These are phyloP conservation scores for Pherbina coryleti DNA, from an alignment of 2,888 invertebrate species.

Conservation along the genomic window DNA sequence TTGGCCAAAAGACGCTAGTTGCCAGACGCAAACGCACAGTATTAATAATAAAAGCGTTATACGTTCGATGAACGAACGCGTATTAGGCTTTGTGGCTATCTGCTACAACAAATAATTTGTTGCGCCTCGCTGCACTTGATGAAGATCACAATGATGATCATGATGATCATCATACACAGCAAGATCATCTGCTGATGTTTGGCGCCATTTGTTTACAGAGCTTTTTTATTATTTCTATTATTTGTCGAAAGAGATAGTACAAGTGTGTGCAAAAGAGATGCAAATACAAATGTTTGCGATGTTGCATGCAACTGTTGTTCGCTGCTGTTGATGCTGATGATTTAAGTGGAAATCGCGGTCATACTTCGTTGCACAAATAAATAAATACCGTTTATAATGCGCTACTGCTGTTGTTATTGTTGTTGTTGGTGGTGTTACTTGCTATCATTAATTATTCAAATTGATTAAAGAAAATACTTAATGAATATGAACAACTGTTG, in stretches of 20 bases:
- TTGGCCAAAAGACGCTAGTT: neutral
- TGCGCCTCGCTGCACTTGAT: slow-evolving; percentile 18
- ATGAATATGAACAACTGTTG: neutral
- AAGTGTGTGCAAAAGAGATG: neutral
- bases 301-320: slow-evolving; percentile 16
- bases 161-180: neutral
- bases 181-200: slow-evolving; percentile 24
- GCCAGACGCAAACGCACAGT: neutral
- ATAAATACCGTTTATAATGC: slow-evolving; percentile 26
- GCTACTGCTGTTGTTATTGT: slow-evolving; percentile 6
- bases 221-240: neutral
- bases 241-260: neutral
- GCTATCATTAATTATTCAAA: slow-evolving; percentile 8
- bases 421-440: neutral
- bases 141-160: neutral
- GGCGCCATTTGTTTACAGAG: slow-evolving; percentile 23
- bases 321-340: slow-evolving; percentile 27
- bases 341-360: slow-evolving; percentile 50
- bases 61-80: neutral
- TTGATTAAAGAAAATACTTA: neutral
- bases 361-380: slow-evolving; percentile 57
- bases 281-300: neutral
- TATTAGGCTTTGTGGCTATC: neutral
- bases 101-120: slow-evolving; percentile 21
- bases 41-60: slow-evolving; percentile 17